Percentiles rank a stretch among this genome's conserved stretches.
These are phyloP conservation scores for Campylorhamphus procurvoides DNA, from an alignment of 2,113 vertebrate species.

Conservation along the genomic window DNA sequence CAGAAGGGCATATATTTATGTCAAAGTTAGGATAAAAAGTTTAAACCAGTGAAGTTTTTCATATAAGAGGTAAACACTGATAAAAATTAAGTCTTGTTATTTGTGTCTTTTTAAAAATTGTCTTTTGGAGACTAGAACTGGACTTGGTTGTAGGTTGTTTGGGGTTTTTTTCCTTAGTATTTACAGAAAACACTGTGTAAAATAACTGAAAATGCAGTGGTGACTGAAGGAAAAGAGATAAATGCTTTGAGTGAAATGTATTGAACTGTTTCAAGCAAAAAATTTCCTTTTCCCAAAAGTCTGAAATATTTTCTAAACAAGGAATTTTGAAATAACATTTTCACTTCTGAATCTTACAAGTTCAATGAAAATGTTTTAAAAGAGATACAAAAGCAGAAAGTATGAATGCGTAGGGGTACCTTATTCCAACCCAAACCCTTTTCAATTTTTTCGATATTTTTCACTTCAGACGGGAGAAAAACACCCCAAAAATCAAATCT, in stretches of 20 bases:
- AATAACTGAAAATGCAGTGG: background rate
- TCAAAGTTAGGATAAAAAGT: background rate
- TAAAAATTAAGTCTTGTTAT: background rate
- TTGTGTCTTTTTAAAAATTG: background rate
- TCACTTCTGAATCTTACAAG: background rate
- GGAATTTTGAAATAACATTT: background rate
- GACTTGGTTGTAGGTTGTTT: background rate
- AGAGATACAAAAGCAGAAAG: background rate
- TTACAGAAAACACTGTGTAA: background rate
- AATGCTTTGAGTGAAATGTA: background rate
- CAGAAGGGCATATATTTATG: background rate
- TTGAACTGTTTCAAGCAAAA: background rate
- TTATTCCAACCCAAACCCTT: background rate
- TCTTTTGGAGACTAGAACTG: background rate
- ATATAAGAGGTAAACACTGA: background rate
- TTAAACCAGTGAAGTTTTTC: background rate
- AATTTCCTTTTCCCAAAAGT: background rate
- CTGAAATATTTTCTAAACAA: background rate
- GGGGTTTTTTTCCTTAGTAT: background rate
- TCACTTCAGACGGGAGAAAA: background rate
- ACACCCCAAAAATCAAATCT: background rate
- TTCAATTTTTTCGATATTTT: background rate
- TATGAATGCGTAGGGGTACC: background rate
- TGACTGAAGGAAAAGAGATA: background rate
- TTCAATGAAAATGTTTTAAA: background rate